Conservation (phyloP, 2,797 vertebrate species). For the Menidia menidia region DNA sequence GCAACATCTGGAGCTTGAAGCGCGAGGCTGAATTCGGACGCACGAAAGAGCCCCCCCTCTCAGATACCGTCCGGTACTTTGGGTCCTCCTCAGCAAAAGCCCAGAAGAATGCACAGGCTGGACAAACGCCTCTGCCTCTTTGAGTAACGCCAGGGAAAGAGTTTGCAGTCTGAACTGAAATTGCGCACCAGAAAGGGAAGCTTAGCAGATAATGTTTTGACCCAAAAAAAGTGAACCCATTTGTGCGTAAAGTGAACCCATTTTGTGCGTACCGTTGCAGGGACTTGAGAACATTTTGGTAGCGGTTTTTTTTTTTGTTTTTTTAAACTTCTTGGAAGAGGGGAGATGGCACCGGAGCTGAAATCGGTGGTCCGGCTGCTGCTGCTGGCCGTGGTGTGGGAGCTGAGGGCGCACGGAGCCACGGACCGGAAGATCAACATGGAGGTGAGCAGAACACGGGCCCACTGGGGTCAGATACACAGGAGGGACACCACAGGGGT, state of each 20-base stretch:
- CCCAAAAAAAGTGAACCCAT: constrained; percentile 32
- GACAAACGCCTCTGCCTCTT: constrained; percentile 25
- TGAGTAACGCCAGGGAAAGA: constrained; percentile 13
- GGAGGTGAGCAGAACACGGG: constrained; percentile 72
- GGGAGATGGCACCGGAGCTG: constrained; percentile 73
- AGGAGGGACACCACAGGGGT: too few species aligned
- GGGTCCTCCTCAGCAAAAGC: constrained; percentile 3
- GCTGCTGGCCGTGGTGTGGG: constrained; percentile 73
- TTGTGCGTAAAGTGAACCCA: constrained; percentile 5
- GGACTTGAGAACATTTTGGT: neutral
- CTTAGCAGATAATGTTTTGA: constrained; percentile 74
- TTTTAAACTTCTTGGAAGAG: constrained; percentile 9
- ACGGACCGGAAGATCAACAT: constrained; percentile 73
- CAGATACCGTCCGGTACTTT: constrained; percentile 15
- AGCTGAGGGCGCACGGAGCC: constrained; percentile 67
- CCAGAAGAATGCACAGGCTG: constrained; percentile 52
- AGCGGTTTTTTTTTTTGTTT: constrained; percentile 18
- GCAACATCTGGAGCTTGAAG: constrained; percentile 57
- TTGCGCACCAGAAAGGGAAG: neutral
- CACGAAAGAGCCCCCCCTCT: constrained; percentile 13
- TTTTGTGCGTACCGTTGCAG: constrained; percentile 11
- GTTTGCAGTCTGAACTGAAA: neutral
- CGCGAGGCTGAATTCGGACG: constrained; percentile 42
- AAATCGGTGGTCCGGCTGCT: constrained; percentile 66
- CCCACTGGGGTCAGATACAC: fast-evolving